These are phyloP conservation scores for Zosterops hypoxanthus DNA, from an alignment of 2,113 vertebrate species.

Conservation along the genomic window DNA sequence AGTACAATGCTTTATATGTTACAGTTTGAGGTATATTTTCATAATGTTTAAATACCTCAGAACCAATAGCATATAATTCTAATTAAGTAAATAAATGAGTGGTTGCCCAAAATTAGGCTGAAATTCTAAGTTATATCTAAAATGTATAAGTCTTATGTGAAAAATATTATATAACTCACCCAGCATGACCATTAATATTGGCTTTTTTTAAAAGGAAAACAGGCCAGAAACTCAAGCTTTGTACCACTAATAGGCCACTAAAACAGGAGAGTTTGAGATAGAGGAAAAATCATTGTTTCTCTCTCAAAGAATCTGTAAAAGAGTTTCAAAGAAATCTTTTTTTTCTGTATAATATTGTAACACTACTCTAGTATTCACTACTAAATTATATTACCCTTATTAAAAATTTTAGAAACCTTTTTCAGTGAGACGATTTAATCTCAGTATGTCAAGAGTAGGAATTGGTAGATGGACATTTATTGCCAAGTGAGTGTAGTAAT, in stretches of 20 bases:
- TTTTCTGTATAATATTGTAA: background rate
- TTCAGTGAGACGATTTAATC: background rate
- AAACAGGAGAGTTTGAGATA: background rate
- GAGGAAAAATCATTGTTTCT: background rate
- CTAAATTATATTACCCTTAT: background rate
- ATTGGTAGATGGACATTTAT: background rate
- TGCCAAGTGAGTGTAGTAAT: background rate
- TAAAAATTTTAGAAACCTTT: background rate
- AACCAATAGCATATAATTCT: background rate
- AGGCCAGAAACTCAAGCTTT: background rate
- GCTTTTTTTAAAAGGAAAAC: background rate
- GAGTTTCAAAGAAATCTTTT: background rate
- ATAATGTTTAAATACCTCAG: background rate
- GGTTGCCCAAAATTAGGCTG: background rate
- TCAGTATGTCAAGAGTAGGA: background rate
- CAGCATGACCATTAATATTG: background rate
- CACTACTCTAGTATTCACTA: background rate
- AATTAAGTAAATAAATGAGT: background rate
- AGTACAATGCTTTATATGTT: background rate
- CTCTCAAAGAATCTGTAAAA: background rate
- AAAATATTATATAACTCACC: background rate
- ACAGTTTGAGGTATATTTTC: background rate
- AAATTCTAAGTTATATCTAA: background rate
- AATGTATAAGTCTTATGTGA: background rate
- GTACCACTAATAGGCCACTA: background rate